Conservation (phyloP, 1,140 invertebrate genomes). For the Solen grandis region DNA sequence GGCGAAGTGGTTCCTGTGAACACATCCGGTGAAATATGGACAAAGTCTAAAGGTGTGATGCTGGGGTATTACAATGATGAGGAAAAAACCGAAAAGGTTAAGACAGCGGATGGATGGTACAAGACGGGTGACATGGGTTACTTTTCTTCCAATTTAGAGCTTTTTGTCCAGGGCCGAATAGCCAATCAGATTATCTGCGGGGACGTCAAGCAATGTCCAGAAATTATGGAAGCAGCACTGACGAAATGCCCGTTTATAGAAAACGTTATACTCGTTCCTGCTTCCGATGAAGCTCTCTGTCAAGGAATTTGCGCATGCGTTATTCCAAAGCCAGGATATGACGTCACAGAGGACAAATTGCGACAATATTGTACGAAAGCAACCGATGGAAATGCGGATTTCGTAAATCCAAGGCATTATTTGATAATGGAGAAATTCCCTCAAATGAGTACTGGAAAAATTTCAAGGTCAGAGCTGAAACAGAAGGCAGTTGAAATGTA, state of each 20-base stretch:
- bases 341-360: constrained; percentile 20
- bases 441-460: constrained; percentile 12
- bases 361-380: constrained; percentile 13
- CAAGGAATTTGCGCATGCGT: constrained; percentile 43
- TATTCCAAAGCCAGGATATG: too few species aligned
- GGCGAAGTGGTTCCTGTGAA: constrained; percentile 12
- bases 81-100: constrained; percentile 31
- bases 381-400: neutral
- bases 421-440: constrained; percentile 30
- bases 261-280: constrained; percentile 14
- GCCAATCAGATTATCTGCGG: constrained; percentile 50
- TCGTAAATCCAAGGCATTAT: constrained; percentile 32
- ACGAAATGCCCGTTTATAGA: constrained; percentile 20
- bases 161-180: constrained; percentile 55
- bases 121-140: constrained; percentile 55
- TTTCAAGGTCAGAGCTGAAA: neutral
- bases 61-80: constrained; percentile 51
- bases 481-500: too few species aligned
- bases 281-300: constrained; percentile 10
- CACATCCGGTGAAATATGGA: constrained; percentile 44
- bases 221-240: constrained; percentile 15
- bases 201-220: constrained; percentile 23
- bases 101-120: constrained; percentile 57
- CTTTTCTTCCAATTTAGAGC: constrained; percentile 33
- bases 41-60: constrained; percentile 20